Base-by-base conservation (phyloP, 2,888 invertebrate species). In the Tigriopus californicus region DNA sequence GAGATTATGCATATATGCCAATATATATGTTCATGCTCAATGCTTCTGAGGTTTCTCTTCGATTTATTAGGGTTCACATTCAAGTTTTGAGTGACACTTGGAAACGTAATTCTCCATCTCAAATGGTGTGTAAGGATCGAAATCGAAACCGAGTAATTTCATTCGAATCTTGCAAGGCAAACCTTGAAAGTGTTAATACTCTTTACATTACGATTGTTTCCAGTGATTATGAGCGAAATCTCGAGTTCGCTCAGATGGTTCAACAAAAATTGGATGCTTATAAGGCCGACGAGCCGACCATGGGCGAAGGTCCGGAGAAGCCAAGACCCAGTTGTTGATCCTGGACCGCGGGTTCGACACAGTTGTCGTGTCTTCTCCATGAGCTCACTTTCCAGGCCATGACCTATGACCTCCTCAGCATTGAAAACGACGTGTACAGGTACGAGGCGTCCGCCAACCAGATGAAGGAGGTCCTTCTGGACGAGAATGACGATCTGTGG, bases 261-360 rank as follows among this genome's bases (percentile, higher is more conserved):
- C 97, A 98, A 71, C 97, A 97, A 71, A 99, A 99, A 71, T 76
- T 98, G 68, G 97, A 98, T 72, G 97, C 95, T 20, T 99, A 98
- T 74, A 97, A 98, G 79, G 95, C 98, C 13, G 98, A 98, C 71
- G 98, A 99, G 71, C 95, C 97, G 40, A 94, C 97, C 13, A 99
- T 98, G 98, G 98, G 98, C 20, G 97, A 98, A 74, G 97, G 91
- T 1, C 89, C 89, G 0, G 94, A 95, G 74, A 97, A 97, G 94
- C 94, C 74, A 95, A 95, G 72, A 95, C 95, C 1, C 94, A 95
- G 70, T 76, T 99, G 62, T 74, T 99, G 58, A 92, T 99, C 66
- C 74, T 98, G 65, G 97, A 97, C 74, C 82, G 98, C 67, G 98
- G 98, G 51, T 97, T 98, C 72, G 98, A 99, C 75, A 91, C 91